A percentile compares a stretch with the other conserved stretches of the same genome.
Conservation (phyloP, 92 coral and sea anemone species). For the Muricea muricata region DNA sequence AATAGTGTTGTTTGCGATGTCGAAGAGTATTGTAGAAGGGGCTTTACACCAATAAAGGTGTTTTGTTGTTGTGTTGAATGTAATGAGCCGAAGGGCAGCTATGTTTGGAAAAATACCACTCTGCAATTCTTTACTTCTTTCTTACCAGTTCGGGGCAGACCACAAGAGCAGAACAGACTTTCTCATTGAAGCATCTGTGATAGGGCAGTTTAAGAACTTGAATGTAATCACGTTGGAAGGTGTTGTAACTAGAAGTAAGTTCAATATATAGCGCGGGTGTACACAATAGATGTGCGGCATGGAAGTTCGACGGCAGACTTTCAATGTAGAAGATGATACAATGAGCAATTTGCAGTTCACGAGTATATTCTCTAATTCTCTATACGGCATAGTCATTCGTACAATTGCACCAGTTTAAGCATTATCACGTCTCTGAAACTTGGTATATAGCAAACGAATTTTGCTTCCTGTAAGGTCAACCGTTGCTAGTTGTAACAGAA, state of each 20-base stretch:
- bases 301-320: background rate
- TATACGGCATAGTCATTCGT: no score
- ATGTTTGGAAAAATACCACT: no score
- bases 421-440: background rate
- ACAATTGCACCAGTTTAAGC: no score
- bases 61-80: no score
- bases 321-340: background rate
- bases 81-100: no score
- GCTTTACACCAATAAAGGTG: no score
- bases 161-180: slow-evolving; percentile 51
- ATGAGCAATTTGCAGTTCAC: no score
- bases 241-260: slow-evolving; percentile 53
- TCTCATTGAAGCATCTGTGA: slow-evolving; percentile 53
- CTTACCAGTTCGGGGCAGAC: slow-evolving; percentile 33
- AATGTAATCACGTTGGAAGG: slow-evolving; percentile 60
- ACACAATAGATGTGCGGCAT: background rate
- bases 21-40: no score
- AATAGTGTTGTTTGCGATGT: no score
- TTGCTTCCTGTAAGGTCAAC: slow-evolving; percentile 34
- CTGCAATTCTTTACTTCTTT: no score
- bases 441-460: background rate
- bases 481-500: slow-evolving; percentile 91
- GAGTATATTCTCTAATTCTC: no score
- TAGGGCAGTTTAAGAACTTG: slow-evolving; percentile 56
- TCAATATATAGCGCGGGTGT: no score